Conservation (phyloP, 2,113 vertebrate species). For the Phycodurus eques region DNA sequence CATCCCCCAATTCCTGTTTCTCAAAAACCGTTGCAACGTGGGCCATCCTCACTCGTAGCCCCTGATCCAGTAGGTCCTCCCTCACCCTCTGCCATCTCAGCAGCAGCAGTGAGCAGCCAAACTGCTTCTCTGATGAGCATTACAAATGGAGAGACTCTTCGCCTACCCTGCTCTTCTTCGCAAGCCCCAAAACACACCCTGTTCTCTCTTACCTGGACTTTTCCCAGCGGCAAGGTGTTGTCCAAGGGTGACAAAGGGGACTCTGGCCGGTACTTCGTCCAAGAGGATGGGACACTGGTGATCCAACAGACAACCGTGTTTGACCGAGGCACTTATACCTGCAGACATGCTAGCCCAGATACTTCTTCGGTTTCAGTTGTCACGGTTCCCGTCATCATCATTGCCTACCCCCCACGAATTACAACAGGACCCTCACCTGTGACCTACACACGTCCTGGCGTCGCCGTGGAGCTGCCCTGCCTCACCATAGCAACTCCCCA, state of each 20-base stretch:
- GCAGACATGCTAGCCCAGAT: conserved; percentile 66
- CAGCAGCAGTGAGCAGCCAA: conserved; percentile 67
- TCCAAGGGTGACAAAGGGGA: conserved; percentile 68
- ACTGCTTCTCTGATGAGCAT: conserved; percentile 82
- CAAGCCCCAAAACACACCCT: conserved; percentile 40
- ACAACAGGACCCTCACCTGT: conserved; percentile 81
- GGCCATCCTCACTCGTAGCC: background rate
- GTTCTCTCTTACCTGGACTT: conserved; percentile 76
- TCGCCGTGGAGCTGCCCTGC: conserved; percentile 82
- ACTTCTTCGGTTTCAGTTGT: conserved; percentile 64
- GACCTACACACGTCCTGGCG: conserved; percentile 81
- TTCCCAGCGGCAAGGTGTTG: conserved; percentile 78
- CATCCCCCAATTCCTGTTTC: conserved; percentile 20
- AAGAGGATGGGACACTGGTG: conserved; percentile 81
- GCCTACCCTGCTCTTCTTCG: conserved; percentile 71
- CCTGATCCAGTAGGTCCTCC: conserved; percentile 25
- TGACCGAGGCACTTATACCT: conserved; percentile 86
- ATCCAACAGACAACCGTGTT: conserved; percentile 82
- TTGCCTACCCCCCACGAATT: conserved; percentile 89
- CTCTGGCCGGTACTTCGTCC: conserved; percentile 69
- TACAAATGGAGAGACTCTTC: conserved; percentile 83
- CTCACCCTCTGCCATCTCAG: conserved; percentile 1
- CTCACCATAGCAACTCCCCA: conserved; percentile 83
- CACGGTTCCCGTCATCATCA: conserved; percentile 86
- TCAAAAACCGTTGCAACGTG: conserved; percentile 24